Evolutionary conservation across 2,888 invertebrate species (phyloP).

Genomic region (Prosapia bicincta): DNA sequence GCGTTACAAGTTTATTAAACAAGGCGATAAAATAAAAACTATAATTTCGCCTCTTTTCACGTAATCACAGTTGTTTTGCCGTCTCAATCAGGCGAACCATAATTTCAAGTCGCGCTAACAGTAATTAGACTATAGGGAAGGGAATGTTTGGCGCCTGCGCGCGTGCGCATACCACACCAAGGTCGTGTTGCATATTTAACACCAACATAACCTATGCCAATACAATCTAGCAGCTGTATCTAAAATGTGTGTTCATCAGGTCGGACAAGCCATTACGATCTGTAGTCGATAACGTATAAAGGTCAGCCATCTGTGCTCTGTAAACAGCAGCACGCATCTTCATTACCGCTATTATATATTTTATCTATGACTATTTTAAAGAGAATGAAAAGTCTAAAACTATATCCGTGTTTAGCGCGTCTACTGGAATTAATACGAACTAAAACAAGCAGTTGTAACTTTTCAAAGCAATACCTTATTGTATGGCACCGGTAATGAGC

Average conservation of each 20-base stretch:
- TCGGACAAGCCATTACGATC: background rate
- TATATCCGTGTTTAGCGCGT: too few species aligned
- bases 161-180: background rate
- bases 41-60: background rate
- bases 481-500: too few species aligned
- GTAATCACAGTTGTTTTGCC: background rate
- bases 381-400: too few species aligned
- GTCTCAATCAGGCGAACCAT: background rate
- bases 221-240: background rate
- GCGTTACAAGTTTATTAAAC: background rate
- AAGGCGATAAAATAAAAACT: background rate
- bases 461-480: too few species aligned
- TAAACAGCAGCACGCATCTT: background rate
- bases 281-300: background rate
- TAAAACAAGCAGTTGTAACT: too few species aligned
- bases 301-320: background rate
- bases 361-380: too few species aligned
- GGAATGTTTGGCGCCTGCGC: background rate
- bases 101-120: background rate
- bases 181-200: background rate
- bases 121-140: background rate
- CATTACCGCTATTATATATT: background rate
- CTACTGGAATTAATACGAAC: too few species aligned
- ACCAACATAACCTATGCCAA: background rate
- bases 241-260: background rate